phyloP scores from a whole-genome alignment of 2,113 vertebrate species.

The Mesocricetus auratus region DNA sequence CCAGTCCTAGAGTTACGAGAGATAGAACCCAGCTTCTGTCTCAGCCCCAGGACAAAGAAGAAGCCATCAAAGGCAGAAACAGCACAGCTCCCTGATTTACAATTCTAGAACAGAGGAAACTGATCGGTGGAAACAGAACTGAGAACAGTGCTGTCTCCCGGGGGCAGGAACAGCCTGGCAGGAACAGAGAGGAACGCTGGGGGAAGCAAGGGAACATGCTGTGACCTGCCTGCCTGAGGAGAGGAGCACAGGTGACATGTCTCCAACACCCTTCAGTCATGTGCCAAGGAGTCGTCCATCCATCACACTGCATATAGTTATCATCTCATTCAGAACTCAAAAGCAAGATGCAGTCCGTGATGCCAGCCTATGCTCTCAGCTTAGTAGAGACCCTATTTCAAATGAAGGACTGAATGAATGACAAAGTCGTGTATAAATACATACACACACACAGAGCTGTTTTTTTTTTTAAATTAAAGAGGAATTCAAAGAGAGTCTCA shows the following conservation, averaged over 20 bases:
- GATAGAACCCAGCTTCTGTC: neutral
- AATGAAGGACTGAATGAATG: neutral
- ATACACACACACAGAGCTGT: neutral
- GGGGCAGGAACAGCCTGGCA: neutral
- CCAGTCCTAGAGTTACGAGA: accelerated
- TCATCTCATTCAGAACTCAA: neutral
- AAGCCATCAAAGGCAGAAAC: neutral
- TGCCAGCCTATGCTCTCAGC: neutral
- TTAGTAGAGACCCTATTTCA: neutral
- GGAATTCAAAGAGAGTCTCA: neutral
- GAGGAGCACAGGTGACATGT: neutral
- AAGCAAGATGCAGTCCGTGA: neutral
- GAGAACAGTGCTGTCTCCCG: neutral
- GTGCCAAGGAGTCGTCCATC: neutral
- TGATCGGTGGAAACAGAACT: neutral
- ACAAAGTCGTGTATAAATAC: neutral
- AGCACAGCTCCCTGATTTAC: neutral
- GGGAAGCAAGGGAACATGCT: neutral
- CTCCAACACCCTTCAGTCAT: neutral
- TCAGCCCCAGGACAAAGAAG: neutral
- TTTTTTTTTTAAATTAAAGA: neutral
- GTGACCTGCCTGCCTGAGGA: neutral
- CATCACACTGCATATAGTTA: neutral
- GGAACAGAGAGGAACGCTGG: neutral
- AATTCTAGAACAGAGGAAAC: constrained; percentile 8